phyloP scores from a whole-genome alignment of 2,113 vertebrate species.

The Pycnonotus jocosus region DNA sequence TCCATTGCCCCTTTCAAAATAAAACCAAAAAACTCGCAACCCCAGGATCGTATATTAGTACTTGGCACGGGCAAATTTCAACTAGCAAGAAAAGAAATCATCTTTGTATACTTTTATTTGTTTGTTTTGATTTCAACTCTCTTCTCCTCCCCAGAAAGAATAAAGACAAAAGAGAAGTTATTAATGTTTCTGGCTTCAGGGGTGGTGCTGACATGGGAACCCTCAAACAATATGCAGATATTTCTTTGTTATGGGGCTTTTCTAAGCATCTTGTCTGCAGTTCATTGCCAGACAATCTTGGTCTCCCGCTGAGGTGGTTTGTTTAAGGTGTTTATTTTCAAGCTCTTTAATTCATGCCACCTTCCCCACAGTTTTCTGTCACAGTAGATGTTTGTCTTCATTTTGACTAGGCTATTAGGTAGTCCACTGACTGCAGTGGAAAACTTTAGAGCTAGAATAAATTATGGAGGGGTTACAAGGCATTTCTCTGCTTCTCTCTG shows the following conservation, averaged over 20 bases:
- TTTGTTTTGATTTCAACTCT: background rate
- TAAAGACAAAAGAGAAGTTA: background rate
- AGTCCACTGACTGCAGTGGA: background rate
- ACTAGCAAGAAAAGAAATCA: background rate
- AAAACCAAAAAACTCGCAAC: background rate
- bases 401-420: slow-evolving; percentile 12
- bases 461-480: background rate
- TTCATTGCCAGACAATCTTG: background rate
- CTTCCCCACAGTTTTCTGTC: background rate
- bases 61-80: background rate
- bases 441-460: slow-evolving; percentile 27
- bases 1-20: background rate
- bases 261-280: slow-evolving; percentile 15
- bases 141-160: background rate
- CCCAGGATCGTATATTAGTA: background rate
- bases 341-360: background rate
- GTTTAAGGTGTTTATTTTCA: slow-evolving; percentile 52
- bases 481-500: slow-evolving; percentile 10
- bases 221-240: background rate
- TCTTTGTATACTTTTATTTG: background rate
- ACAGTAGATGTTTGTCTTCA: slow-evolving; percentile 11
- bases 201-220: slow-evolving; percentile 42
- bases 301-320: slow-evolving; percentile 9
- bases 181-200: slow-evolving; percentile 17
- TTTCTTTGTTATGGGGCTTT: background rate